Base-by-base conservation (phyloP, 2,113 vertebrate genomes). In the Pavo muticus region DNA sequence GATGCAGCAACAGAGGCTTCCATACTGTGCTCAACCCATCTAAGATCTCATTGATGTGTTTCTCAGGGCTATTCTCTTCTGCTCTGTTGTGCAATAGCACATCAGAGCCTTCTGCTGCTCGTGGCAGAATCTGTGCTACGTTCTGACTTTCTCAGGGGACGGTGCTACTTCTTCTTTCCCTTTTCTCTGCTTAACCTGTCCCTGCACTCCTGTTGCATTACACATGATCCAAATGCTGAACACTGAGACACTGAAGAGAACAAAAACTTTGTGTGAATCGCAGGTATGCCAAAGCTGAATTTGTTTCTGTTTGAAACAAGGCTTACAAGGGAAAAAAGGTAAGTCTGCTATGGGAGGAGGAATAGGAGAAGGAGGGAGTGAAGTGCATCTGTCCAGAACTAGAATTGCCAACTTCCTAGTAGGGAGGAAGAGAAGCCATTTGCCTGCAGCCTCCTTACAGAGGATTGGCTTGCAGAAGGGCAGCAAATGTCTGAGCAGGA, bases 51-150 rank as follows among this genome's bases (percentile, higher is more conserved):
- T 11, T 69, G 74, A 85, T 69, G 42, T 77, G 37, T 86, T 40
- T 94, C 86, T 87, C 72, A 39, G 74, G 68, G 91, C 88, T 93
- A 11, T 89, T 96, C 80, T 78, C 71, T 84, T 95, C 82, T 90
- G 91, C 91, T 96, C 59, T 8, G 9, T 87, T 92, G 64, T 93
- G 70, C 77, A 84, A 11, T 90, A 84, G 83, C 50, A 50, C 35
- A n/a, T 78, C 52, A 57, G 85, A 94, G 70, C 74, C 77, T 65
- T 67, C 40, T 56, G 35, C 70, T 68, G 82, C 77, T 86, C 67
- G 59, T 94, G 80, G 75, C 82, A 91, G 83, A 76, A 69, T 73
- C 78, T 94, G 81, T 67, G 84, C 91, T 95, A 50, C 67, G 7
- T 84, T 76, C 70, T 87, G 54, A 37, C 63, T 91, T 88, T 81